These are phyloP conservation scores for Cuculus canorus DNA, from an alignment of 2,797 vertebrate species.

Conservation along the genomic window DNA sequence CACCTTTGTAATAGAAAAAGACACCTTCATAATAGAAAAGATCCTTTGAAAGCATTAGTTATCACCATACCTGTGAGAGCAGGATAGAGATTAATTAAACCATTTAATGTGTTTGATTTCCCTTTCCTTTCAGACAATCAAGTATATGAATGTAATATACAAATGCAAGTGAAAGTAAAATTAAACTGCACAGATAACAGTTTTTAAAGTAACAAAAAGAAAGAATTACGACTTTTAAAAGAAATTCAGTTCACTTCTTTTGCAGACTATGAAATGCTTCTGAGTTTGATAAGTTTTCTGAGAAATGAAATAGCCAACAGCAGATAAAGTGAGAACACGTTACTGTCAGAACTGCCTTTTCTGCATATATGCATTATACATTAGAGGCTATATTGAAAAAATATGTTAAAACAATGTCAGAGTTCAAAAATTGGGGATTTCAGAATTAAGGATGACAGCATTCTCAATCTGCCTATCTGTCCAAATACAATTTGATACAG, in stretches of 20 bases:
- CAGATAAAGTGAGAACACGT: background rate
- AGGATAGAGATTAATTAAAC: background rate
- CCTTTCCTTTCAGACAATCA: background rate
- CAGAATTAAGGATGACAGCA: slow-evolving; percentile 22
- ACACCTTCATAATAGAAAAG: background rate
- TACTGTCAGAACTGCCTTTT: slow-evolving; percentile 1
- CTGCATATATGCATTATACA: slow-evolving; percentile 47
- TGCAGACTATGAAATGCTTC: background rate
- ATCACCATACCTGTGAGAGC: background rate
- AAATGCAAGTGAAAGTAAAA: background rate
- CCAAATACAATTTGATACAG: background rate
- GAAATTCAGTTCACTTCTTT: background rate
- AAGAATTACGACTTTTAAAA: background rate
- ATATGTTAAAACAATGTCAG: slow-evolving; percentile 23
- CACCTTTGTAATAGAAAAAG: background rate
- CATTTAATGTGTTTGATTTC: background rate
- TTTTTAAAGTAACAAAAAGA: background rate
- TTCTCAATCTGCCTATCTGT: background rate
- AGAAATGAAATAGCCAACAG: slow-evolving; percentile 3
- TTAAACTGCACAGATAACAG: background rate
- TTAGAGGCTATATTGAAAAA: background rate
- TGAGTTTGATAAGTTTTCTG: background rate
- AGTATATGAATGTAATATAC: background rate
- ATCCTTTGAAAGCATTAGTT: background rate
- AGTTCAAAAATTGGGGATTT: slow-evolving; percentile 37